Evolutionary conservation across 2,113 vertebrate genomes (phyloP).

Genomic region (Paracanthobrama guichenoti): DNA sequence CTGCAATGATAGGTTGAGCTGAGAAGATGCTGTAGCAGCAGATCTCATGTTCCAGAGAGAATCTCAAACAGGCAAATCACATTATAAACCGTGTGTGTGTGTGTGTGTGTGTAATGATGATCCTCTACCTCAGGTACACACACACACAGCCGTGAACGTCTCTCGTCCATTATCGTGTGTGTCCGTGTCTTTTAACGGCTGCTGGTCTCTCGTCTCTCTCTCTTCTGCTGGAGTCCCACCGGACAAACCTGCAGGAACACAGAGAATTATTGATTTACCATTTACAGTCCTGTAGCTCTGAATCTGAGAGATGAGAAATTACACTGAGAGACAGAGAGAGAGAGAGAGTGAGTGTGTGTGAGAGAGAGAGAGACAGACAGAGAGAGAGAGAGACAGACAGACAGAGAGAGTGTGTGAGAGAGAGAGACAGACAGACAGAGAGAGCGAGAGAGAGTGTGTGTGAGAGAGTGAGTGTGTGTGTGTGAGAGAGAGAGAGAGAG

Average conservation of each 20-base stretch:
- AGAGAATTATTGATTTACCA: slow-evolving; percentile 66
- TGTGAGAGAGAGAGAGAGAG: no score
- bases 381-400: no score
- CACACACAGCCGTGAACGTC: slow-evolving; percentile 41
- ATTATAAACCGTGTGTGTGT: neutral
- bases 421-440: no score
- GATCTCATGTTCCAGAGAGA: no score
- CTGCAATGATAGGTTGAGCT: no score
- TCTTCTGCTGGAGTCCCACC: slow-evolving; percentile 56
- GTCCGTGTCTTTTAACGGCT: slow-evolving; percentile 58
- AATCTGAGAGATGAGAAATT: slow-evolving; percentile 6
- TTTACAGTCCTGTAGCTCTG: slow-evolving; percentile 44
- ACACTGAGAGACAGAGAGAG: neutral
- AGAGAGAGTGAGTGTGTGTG: neutral
- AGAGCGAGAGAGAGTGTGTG: no score
- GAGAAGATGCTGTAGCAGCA: no score
- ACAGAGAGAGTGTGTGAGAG: no score
- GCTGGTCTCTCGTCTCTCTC: slow-evolving; percentile 55
- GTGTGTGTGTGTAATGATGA: slow-evolving; percentile 21
- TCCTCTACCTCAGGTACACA: neutral
- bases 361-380: no score
- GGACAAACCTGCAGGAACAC: slow-evolving; percentile 50
- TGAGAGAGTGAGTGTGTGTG: no score
- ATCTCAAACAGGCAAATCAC: no score
- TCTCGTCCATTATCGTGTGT: slow-evolving; percentile 74